These are phyloP conservation scores for Forficula auricularia DNA, from an alignment of 1,140 invertebrate species.

Conservation along the genomic window DNA sequence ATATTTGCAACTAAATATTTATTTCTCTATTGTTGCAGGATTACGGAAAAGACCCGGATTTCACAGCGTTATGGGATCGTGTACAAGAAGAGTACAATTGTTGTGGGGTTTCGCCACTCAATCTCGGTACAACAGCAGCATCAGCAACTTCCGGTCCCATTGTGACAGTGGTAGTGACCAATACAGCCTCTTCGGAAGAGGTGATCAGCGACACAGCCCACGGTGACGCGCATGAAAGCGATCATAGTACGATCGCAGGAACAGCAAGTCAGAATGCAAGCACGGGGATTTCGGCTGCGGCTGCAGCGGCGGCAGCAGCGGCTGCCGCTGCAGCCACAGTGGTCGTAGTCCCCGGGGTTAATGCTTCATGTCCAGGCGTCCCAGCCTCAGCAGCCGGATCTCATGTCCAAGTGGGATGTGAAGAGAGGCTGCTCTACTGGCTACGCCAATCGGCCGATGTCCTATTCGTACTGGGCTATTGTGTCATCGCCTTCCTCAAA, in stretches of 20 bases:
- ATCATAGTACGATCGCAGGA: not conserved
- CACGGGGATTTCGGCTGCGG: not conserved
- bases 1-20: too few relatives aligned
- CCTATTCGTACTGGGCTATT: conserved; percentile 70
- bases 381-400: not conserved
- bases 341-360: not conserved
- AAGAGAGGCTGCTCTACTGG: conserved; percentile 48
- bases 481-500: conserved; percentile 77
- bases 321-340: conserved; percentile 4
- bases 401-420: conserved; percentile 33
- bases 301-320: conserved; percentile 7
- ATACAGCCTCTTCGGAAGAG: not conserved
- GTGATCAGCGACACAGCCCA: not conserved
- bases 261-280: too few relatives aligned
- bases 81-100: conserved; percentile 57
- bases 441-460: conserved; percentile 58
- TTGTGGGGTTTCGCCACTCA: conserved; percentile 48
- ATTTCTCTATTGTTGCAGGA: conserved; percentile 31
- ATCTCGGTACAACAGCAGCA: conserved; percentile 38
- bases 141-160: conserved; percentile 6
- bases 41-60: conserved; percentile 52
- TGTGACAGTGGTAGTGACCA: not conserved
- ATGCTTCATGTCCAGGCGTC: not conserved
- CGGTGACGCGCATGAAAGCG: not conserved
- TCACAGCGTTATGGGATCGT: conserved; percentile 62